These are phyloP conservation scores for Calyptomena viridis DNA, from an alignment of 2,113 vertebrate species.

Conservation along the genomic window DNA sequence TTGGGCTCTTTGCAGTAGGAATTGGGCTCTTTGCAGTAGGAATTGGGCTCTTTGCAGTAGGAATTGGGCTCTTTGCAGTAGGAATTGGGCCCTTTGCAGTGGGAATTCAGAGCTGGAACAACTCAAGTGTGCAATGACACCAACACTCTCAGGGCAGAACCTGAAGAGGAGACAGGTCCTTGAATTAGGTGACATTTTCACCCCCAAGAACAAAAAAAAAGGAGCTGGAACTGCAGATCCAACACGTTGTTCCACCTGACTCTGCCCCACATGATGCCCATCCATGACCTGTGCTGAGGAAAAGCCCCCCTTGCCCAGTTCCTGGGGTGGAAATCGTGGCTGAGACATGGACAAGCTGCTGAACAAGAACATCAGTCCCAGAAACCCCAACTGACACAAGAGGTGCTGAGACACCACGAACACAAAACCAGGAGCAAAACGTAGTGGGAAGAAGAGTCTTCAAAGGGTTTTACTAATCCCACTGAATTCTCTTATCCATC, in stretches of 20 bases:
- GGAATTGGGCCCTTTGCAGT: not conserved
- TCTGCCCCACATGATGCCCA: rapidly evolving
- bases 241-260: not conserved
- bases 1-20: not conserved
- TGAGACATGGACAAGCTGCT: not conserved
- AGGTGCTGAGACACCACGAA: constrained; percentile 17
- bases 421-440: not conserved
- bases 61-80: not conserved
- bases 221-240: not conserved
- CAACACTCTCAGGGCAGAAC: rapidly evolving
- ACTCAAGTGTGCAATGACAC: rapidly evolving
- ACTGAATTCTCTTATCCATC: constrained; percentile 46
- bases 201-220: rapidly evolving
- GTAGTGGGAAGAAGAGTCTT: constrained; percentile 14
- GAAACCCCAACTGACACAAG: not conserved
- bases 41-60: not conserved
- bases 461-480: constrained; percentile 59
- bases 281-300: rapidly evolving
- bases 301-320: not conserved
- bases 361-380: not conserved
- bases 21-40: not conserved
- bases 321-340: not conserved
- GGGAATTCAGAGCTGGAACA: not conserved
- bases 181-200: not conserved
- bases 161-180: not conserved